A percentile compares a stretch with the other conserved stretches of the same genome.
phyloP scores from a whole-genome alignment of 2,113 vertebrate genomes.

The Saccopteryx leptura region DNA sequence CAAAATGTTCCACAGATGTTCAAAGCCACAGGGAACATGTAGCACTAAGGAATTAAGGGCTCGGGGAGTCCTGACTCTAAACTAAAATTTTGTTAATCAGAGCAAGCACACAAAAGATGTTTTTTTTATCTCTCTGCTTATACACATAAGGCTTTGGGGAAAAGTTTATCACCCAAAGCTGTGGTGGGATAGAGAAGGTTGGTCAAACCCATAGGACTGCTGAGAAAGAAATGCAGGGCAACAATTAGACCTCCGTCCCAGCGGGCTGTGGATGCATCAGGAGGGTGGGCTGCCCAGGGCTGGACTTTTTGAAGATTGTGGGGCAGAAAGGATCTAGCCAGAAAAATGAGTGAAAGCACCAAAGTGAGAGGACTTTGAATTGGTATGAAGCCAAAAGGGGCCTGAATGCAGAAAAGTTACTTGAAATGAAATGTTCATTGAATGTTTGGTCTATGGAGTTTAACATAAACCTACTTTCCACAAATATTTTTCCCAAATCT shows the following conservation, averaged over 20 bases:
- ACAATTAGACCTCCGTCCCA: not conserved
- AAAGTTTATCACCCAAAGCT: not conserved
- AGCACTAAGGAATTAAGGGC: not conserved
- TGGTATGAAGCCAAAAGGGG: not conserved
- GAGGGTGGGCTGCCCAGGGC: not conserved
- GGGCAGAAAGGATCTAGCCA: not conserved
- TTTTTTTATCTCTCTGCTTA: not conserved
- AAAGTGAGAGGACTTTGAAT: not conserved
- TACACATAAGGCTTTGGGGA: not conserved
- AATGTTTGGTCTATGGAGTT: not conserved
- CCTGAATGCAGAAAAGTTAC: not conserved
- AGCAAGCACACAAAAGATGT: not conserved
- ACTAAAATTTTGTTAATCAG: not conserved
- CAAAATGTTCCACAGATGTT: not conserved
- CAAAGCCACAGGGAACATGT: not conserved
- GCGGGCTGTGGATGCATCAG: fast-evolving
- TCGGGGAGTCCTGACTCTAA: not conserved
- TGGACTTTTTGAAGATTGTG: not conserved
- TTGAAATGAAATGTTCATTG: not conserved
- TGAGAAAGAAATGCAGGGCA: not conserved
- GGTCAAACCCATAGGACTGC: not conserved
- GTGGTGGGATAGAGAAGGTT: not conserved
- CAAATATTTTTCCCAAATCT: not conserved
- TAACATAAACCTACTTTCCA: not conserved
- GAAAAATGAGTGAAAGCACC: not conserved